Evolutionary conservation across 1,140 invertebrate genomes (phyloP), one percentile per base, ranked within the genome.

Genomic region (Helicoverpa zea): DNA sequence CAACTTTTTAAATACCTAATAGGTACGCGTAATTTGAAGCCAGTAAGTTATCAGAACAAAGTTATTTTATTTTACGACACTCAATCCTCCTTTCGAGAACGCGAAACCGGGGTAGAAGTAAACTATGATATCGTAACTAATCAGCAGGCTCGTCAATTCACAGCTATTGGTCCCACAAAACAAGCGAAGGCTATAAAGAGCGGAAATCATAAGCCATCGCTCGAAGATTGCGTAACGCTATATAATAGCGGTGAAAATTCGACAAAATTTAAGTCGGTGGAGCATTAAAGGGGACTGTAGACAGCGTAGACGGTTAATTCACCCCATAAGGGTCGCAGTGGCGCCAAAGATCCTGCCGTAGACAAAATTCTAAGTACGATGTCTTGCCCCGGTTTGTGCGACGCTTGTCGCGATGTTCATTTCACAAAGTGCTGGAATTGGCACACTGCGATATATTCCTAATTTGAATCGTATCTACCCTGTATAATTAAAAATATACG

Each of bases 221-320:
- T 87, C 86, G 82, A 84, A 87, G 87, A 92, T 94, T 92, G 86
- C 89, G 90, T 89, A 92, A 93, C 91, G 84, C 85, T 87, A 89
- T 90, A 90, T 91, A 90, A 91, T 84, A 87, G 86, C 87, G 77
- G 88, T 93, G 87, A 91, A 93, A 95, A 93, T 94, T 95, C 91
- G 88, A 92, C 90, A 91, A 94, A 94, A 94, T 94, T 95, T 95
- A 94, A 95, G 88, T 94, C 87, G 89, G 87, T 88, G 87, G 87
- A 89, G 91, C 91, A 94, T 94, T 94, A 92, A 93, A 94, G 92
- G 92, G 92, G 92, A 92, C 87, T 49, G 83, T 80, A 82, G 88
- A 84, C 87, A 88, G 87, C 86, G 87, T 89, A 91, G 91, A 92
- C 92, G 91, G 91, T 94, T 94, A 94, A 94, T 94, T 93, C 93